A percentile compares a stretch with the other conserved stretches of the same genome.
Conservation (phyloP, 1,140 invertebrate genomes). For the Bilobella aurantiaca region DNA sequence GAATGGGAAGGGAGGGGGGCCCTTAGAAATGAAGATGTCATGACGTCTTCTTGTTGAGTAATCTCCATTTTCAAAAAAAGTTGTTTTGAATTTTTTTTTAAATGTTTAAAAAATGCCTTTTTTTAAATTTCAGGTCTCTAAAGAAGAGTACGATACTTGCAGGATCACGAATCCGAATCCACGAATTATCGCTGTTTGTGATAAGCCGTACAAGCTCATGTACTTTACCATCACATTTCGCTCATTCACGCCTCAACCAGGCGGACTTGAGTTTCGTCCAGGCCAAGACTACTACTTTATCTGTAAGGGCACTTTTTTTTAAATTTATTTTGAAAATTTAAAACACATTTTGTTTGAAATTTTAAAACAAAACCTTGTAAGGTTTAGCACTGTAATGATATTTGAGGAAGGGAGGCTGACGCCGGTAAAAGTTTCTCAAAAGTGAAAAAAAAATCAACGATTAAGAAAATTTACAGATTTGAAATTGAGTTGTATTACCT, state of each 20-base stretch:
- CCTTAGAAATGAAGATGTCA: not conserved
- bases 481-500: too few species aligned
- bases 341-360: too few species aligned
- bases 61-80: not conserved
- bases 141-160: conserved; percentile 91
- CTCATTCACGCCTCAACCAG: conserved; percentile 88
- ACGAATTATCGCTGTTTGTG: conserved; percentile 84
- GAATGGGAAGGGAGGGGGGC: not conserved
- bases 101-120: not conserved
- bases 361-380: too few species aligned
- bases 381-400: too few species aligned
- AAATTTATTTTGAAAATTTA: too few species aligned
- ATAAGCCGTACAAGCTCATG: conserved; percentile 86
- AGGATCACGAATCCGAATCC: conserved; percentile 87
- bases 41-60: not conserved
- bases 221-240: conserved; percentile 94
- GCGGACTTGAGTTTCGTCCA: conserved; percentile 83
- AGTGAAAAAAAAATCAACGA: too few species aligned
- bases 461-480: too few species aligned
- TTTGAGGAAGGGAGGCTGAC: too few species aligned
- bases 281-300: conserved; percentile 94
- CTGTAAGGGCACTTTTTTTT: too few species aligned
- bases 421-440: too few species aligned
- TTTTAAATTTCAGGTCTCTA: conserved; percentile 55
- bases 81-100: not conserved